Evolutionary conservation across 2,797 vertebrate genomes (phyloP).

Genomic region (Hemibagrus guttatus): DNA sequence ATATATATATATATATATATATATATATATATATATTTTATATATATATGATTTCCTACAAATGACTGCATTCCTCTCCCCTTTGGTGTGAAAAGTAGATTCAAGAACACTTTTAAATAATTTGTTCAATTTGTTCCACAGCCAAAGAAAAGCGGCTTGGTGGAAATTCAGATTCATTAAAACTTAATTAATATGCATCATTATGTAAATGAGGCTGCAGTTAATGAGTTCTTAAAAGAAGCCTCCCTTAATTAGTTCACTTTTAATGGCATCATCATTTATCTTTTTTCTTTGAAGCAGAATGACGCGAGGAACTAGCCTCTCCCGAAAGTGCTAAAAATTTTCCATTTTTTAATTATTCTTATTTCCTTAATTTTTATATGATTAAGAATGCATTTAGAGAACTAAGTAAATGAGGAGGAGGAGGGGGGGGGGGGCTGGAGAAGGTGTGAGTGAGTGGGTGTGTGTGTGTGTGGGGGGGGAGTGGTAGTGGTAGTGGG

Average conservation of each 20-base stretch:
- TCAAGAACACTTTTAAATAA: conserved; percentile 99
- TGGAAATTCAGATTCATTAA: conserved; percentile 99
- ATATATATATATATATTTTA: conserved; percentile 41
- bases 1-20: too few species aligned
- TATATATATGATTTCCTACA: conserved; percentile 84
- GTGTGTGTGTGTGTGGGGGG: neutral
- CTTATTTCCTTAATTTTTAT: conserved; percentile 88
- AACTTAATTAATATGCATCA: conserved; percentile 99
- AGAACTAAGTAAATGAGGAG: conserved; percentile 66
- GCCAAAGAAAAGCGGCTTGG: conserved; percentile 99
- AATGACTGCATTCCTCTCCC: conserved; percentile 94
- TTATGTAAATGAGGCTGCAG: conserved; percentile 99
- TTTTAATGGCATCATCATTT: conserved; percentile 98
- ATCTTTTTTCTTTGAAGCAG: conserved; percentile 98
- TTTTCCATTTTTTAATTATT: conserved; percentile 81
- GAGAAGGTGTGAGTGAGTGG: too few species aligned
- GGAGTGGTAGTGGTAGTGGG: neutral
- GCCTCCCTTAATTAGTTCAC: conserved; percentile 99
- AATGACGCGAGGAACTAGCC: conserved; percentile 94
- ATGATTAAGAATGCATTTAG: conserved; percentile 81
- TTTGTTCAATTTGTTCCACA: conserved; percentile 99
- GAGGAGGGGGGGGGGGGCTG: too few species aligned
- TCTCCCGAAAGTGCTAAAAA: conserved; percentile 87
- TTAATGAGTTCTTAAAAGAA: conserved; percentile 99
- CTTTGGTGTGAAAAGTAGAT: conserved; percentile 99